A percentile compares a stretch with the other conserved stretches of the same genome.
Conservation (phyloP, 2,797 vertebrate species). For the Gymnodraco acuticeps region DNA sequence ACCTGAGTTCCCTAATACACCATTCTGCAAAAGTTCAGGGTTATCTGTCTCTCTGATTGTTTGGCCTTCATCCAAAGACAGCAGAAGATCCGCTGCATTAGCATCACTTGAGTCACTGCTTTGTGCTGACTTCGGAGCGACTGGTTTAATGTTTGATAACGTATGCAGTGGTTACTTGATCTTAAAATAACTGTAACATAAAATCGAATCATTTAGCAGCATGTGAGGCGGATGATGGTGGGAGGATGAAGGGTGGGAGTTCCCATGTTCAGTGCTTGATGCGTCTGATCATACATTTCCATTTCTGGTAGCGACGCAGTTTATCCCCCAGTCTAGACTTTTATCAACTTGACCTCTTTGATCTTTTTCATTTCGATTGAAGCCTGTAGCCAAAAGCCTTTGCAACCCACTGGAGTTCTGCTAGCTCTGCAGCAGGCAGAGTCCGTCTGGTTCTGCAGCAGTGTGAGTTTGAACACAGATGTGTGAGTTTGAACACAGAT, state of each 20-base stretch:
- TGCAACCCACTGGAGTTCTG: conserved; percentile 59
- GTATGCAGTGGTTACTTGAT: conserved; percentile 37
- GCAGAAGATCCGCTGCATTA: conserved; percentile 25
- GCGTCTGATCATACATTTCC: conserved; percentile 61
- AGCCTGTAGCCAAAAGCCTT: conserved; percentile 65
- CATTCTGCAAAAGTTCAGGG: conserved; percentile 33
- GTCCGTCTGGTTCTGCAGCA: too few species aligned
- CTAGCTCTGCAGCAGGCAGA: conserved; percentile 46
- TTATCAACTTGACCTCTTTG: conserved; percentile 75
- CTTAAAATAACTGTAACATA: conserved; percentile 44
- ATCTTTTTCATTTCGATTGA: conserved; percentile 73
- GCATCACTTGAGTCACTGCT: background rate
- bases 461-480: conserved; percentile 51
- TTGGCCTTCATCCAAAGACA: conserved; percentile 30
- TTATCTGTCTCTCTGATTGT: conserved; percentile 54
- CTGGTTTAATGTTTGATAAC: conserved; percentile 39
- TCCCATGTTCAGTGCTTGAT: conserved; percentile 57
- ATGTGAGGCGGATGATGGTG: conserved; percentile 38
- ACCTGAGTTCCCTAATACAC: conserved; percentile 16
- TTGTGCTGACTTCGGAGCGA: conserved; percentile 10
- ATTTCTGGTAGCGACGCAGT: conserved; percentile 63
- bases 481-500: conserved; percentile 51
- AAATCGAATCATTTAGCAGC: conserved; percentile 56
- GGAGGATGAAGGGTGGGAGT: conserved; percentile 52
- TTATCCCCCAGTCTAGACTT: conserved; percentile 50